A percentile compares a stretch with the other conserved stretches of the same genome.
Evolutionary conservation across 2,113 vertebrate genomes (phyloP).

Genomic region (Neolamprologus sp.): DNA sequence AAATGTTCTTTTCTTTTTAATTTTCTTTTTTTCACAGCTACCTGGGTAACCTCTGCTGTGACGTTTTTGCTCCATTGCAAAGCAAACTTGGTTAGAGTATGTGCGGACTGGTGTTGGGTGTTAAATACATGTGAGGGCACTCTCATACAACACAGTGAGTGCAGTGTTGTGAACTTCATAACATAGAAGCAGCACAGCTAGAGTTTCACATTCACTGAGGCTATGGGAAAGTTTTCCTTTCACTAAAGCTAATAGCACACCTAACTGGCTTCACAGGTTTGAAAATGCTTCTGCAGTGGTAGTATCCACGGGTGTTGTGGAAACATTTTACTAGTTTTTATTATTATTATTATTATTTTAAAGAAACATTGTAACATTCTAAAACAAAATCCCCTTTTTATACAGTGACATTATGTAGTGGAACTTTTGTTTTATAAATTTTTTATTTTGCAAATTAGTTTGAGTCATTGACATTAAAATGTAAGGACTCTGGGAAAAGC

Average conservation of each 20-base stretch:
- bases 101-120: not conserved
- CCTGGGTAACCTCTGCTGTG: not conserved
- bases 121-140: constrained; percentile 25
- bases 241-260: not conserved
- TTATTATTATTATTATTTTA: not conserved
- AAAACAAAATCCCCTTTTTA: not conserved
- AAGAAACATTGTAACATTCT: not conserved
- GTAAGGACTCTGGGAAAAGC: not conserved
- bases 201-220: constrained; percentile 32
- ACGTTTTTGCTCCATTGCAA: not conserved
- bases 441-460: not conserved
- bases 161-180: constrained; percentile 10
- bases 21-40: not conserved
- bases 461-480: not conserved
- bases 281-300: not conserved
- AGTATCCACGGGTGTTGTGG: not conserved
- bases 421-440: not conserved
- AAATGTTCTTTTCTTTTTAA: not conserved
- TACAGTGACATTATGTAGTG: not conserved
- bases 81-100: not conserved
- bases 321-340: not conserved
- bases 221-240: constrained; percentile 11
- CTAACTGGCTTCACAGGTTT: not conserved
- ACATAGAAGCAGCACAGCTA: constrained; percentile 35
- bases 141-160: constrained; percentile 11